Base-by-base conservation (phyloP, 1,140 invertebrate genomes). In the Melipona quadrifasciata region DNA sequence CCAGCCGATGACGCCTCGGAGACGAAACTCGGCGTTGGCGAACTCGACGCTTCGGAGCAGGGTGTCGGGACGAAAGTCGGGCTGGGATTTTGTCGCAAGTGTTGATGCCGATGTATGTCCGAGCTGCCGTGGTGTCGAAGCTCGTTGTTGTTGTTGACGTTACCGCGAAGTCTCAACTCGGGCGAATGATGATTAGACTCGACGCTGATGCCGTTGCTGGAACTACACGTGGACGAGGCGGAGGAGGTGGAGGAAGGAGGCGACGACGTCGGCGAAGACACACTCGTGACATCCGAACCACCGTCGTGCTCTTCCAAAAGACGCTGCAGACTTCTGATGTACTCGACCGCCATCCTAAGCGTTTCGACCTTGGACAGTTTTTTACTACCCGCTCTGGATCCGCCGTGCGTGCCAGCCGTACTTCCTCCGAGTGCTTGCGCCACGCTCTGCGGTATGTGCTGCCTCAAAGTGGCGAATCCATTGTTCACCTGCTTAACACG, bases 351-450 rank as follows among this genome's bases (percentile, higher is more conserved):
- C 92, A 99, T 96, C 83, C 97, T 95, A 34, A 99, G 95, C 0
- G 98, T 99, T 92, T 99, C 98, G 39, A 99, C 99, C 96, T 99
- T 99, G 92, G 97, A 98, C 27, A 99, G 95, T 93, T 99, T 98
- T 92, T 99, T 98, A 84, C 93, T 93, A 24, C 93, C 93, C 51
- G 96, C 96, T 27, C 97, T 96, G 74, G 97, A 95, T 1, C 97
- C 95, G 5, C 96, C 96, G 64, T 96, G 96, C 39, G 95, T 95
- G 0, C 91, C 88, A 17, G 92, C 75, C 71, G 95, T 89, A 86
- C 85, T 93, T 16, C 92, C 91, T 10, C 92, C 92, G 72, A 97
- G 95, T 84, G 96, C 97, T 90, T 96, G 96, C 3, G 96, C 96
- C 2, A 97, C 97, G 76, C 96, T 96, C 61, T 96, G 95, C 0